Base-by-base conservation (phyloP, 2,888 invertebrate genomes). In the Andrena trimmerana region DNA sequence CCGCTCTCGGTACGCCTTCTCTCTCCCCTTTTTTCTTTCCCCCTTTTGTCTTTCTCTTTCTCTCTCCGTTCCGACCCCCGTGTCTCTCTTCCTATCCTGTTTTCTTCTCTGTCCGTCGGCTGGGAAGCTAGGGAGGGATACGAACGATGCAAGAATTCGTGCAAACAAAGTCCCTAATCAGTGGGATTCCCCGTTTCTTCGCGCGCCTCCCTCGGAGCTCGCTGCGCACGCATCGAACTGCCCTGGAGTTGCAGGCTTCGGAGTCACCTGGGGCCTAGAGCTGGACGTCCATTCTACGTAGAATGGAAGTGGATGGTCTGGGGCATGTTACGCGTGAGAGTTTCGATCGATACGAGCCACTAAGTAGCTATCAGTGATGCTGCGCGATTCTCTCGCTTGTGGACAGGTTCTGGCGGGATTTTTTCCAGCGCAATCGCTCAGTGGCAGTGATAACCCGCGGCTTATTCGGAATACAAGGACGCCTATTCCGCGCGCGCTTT, bases 1-100 rank as follows among this genome's bases (percentile, higher is more conserved):
- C 84, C 80, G 87, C 81, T 88, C 88, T 86, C 84, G 86, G 85
- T 89, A 89, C 90, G 87, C 79, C 62, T 77, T 81, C 75, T 75
- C 79, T 70, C 59, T 71, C 63, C 36, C 62, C 27, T 59, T 33
- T 29, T 52, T 36, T 10, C 50, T n/a, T 57, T 60, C 59, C 66
- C 16, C 59, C 67, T 54, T 72, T 73, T 70, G 70, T 81, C 68
- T 60, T 54, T 69, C 52, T 33, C 36, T 57, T 31, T 33, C 33
- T 57, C 50, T 29, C 29, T 27, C 36, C 36, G 24, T 31, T 59
- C 29, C 24, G 13, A 66, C 10, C 33, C 48, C 54, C 3, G 7
- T 57, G 3, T 27, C 24, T 57, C 57, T 57, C 57, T 57, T 54
- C 57, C 31, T 42, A n/a, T 42, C 63, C 24, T 42, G 48, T 66